A percentile compares a stretch with the other conserved stretches of the same genome.
phyloP scores from a whole-genome alignment of 30 jellyfish, hydroid and myxozoan species.

The Aurelia aurita complex sp. Pacific region DNA sequence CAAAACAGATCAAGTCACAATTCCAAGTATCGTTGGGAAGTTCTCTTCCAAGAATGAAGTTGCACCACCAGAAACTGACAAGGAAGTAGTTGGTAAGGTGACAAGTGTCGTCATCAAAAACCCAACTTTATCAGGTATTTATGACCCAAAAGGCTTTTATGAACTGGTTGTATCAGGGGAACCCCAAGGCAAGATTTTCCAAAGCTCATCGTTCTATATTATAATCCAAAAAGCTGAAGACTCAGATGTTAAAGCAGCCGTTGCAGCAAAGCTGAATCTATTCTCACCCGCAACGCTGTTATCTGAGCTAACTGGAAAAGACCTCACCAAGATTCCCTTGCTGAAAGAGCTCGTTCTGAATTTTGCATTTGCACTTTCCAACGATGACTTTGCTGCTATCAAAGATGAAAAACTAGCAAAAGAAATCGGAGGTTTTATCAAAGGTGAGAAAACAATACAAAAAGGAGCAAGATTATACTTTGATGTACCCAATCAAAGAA shows the following conservation, averaged over 20 bases:
- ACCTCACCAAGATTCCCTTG: conserved; percentile 64
- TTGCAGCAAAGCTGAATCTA: conserved; percentile 41
- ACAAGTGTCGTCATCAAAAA: conserved; percentile 33
- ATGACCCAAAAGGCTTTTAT: conserved; percentile 67
- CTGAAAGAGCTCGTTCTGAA: conserved; percentile 53
- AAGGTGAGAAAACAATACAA: conserved; percentile 54
- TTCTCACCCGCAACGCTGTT: conserved; percentile 56
- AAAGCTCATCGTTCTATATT: conserved; percentile 46
- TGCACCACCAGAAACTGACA: conserved; percentile 28
- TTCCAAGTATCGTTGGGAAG: conserved; percentile 22
- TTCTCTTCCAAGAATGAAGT: conserved; percentile 38
- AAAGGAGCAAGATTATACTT: conserved; percentile 57
- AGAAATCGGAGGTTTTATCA: conserved; percentile 18
- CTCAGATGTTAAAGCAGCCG: conserved; percentile 34
- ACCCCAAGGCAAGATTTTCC: conserved; percentile 52
- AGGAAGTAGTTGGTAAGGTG: conserved; percentile 37
- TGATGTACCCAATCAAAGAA: conserved; percentile 76
- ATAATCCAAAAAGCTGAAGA: conserved; percentile 69
- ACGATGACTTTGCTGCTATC: conserved; percentile 47
- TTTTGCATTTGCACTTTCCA: conserved; percentile 60
- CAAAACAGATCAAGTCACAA: conserved; percentile 37
- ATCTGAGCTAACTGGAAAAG: conserved; percentile 60
- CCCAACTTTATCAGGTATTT: conserved; percentile 46
- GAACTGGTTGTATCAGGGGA: conserved; percentile 61
- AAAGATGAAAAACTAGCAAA: conserved; percentile 53